Percentiles rank a stretch among this genome's conserved stretches.
phyloP scores from a whole-genome alignment of 2,888 invertebrate genomes.

The Bembecia ichneumoniformis region DNA sequence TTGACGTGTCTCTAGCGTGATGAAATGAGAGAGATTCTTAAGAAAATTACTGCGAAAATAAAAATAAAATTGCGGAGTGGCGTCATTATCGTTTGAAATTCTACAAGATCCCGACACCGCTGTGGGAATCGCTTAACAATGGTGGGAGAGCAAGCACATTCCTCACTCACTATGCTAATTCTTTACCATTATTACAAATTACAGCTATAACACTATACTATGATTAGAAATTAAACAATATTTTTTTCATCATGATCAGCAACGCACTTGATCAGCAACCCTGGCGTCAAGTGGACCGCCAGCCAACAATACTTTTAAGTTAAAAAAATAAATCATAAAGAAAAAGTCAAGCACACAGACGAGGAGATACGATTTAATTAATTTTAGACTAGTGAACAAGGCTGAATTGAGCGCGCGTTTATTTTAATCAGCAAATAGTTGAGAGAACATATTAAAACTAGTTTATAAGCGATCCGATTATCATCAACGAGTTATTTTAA shows the following conservation, averaged over 20 bases:
- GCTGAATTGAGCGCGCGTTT: background rate
- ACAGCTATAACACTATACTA: too few relatives aligned
- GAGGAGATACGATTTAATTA: too few relatives aligned
- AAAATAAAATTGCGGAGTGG: background rate
- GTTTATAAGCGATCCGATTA: background rate
- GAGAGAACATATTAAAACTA: background rate
- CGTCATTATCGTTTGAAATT: conserved; percentile 3
- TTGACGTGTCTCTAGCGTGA: background rate
- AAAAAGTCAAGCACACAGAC: too few relatives aligned
- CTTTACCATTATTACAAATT: too few relatives aligned
- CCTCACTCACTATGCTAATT: conserved; percentile 8
- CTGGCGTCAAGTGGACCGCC: too few relatives aligned
- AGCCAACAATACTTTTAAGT: too few relatives aligned
- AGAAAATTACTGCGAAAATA: background rate
- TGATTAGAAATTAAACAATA: too few relatives aligned
- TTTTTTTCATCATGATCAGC: too few relatives aligned
- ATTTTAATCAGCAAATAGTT: background rate
- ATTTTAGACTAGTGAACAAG: too few relatives aligned
- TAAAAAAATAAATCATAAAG: too few relatives aligned
- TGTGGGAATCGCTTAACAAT: conserved; percentile 12
- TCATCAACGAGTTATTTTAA: background rate
- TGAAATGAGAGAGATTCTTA: background rate
- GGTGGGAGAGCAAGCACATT: conserved; percentile 6
- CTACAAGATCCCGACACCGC: background rate
- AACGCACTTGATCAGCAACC: too few relatives aligned